phyloP scores from a whole-genome alignment of 2,113 vertebrate species.

The Donacobius atricapilla region DNA sequence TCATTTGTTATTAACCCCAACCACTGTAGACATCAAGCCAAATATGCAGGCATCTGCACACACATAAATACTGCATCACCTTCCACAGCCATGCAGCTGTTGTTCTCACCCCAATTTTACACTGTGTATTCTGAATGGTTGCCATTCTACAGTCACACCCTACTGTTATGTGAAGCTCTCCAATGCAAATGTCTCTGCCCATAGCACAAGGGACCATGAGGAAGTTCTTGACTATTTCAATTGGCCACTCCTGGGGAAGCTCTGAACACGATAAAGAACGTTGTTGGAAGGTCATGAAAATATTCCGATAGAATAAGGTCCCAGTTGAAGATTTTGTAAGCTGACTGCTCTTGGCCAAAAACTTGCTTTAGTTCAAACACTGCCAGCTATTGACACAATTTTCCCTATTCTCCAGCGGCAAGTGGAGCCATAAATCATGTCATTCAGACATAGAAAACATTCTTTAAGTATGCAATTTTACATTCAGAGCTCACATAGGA shows the following conservation, averaged over 20 bases:
- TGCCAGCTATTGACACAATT: neutral
- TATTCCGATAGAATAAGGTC: neutral
- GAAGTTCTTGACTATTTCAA: neutral
- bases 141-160: neutral
- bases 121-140: neutral
- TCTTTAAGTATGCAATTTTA: neutral
- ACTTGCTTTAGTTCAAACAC: neutral
- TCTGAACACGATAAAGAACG: neutral
- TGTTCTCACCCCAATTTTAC: neutral
- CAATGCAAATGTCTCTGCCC: neutral
- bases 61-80: neutral
- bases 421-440: neutral
- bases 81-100: neutral
- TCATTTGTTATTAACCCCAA: neutral
- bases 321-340: neutral
- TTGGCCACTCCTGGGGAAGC: neutral
- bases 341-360: neutral
- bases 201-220: neutral
- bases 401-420: neutral
- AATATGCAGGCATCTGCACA: accelerated
- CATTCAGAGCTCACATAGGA: neutral
- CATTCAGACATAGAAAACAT: neutral
- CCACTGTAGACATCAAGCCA: neutral
- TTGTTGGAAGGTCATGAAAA: neutral
- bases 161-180: neutral